phyloP scores from a whole-genome alignment of 2,797 vertebrate genomes.

The Huso huso region DNA sequence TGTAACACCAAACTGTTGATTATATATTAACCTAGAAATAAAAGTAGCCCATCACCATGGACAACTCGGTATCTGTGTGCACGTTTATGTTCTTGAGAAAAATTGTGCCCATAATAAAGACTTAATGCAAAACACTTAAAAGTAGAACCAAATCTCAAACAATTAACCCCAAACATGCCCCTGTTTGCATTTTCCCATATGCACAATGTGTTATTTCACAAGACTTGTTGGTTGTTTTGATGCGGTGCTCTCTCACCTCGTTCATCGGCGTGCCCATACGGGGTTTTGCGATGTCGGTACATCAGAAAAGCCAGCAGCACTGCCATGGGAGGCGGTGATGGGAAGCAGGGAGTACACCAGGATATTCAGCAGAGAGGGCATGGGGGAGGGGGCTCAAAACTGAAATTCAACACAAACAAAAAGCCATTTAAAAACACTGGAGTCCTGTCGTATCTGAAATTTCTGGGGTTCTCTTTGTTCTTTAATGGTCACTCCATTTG shows the following conservation, averaged over 20 bases:
- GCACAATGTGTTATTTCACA: too few relatives aligned
- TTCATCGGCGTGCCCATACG: constrained; percentile 89
- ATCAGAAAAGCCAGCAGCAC: constrained; percentile 91
- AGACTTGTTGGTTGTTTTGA: neutral
- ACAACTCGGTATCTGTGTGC: neutral
- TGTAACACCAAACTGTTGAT: too few relatives aligned
- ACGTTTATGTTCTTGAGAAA: neutral
- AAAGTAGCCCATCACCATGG: too few relatives aligned
- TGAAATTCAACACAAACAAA: constrained; percentile 32
- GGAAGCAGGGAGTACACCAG: constrained; percentile 92
- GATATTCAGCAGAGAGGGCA: constrained; percentile 81
- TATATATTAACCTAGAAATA: too few relatives aligned
- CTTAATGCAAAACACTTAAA: too few relatives aligned
- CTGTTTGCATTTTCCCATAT: too few relatives aligned
- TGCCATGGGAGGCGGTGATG: constrained; percentile 76
- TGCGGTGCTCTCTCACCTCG: constrained; percentile 62
- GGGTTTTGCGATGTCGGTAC: constrained; percentile 90
- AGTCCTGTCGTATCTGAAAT: too few relatives aligned
- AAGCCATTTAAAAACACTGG: neutral
- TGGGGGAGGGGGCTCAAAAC: constrained; percentile 79
- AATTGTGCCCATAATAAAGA: too few relatives aligned
- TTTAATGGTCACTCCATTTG: too few relatives aligned
- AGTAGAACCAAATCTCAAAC: too few relatives aligned
- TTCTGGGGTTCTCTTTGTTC: too few relatives aligned
- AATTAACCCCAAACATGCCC: too few relatives aligned